Percentiles rank a stretch among this genome's conserved stretches.
Evolutionary conservation across 2,113 vertebrate species (phyloP).

Genomic region (Myrmecophaga tridactyla): DNA sequence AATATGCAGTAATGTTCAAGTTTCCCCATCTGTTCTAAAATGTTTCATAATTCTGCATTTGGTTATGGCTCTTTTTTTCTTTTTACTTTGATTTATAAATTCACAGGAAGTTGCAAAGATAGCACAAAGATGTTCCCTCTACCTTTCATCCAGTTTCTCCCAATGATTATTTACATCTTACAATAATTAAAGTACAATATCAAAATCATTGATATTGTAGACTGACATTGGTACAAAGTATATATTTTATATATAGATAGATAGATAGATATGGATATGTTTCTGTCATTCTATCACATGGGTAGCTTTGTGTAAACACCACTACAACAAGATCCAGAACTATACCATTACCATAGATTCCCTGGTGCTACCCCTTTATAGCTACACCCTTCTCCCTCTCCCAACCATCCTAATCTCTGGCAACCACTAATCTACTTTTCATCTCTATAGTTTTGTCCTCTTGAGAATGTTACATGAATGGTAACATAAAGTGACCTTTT

Average conservation of each 20-base stretch:
- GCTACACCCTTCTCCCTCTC: neutral
- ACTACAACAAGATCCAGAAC: neutral
- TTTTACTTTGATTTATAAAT: neutral
- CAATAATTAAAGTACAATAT: neutral
- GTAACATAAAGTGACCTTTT: neutral
- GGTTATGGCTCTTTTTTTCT: neutral
- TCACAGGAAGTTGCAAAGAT: constrained; percentile 26
- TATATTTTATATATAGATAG: neutral
- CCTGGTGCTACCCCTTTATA: neutral
- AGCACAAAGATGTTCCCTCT: neutral
- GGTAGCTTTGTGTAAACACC: neutral
- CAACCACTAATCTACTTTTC: neutral
- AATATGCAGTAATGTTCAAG: neutral
- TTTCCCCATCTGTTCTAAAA: constrained; percentile 18
- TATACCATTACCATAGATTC: neutral
- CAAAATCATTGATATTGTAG: constrained; percentile 19
- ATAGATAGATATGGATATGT: no score
- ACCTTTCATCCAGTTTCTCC: neutral
- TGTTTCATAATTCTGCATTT: neutral
- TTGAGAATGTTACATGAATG: neutral
- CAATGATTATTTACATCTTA: neutral
- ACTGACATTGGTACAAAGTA: neutral
- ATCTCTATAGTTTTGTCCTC: neutral
- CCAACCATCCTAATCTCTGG: neutral
- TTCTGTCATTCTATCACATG: neutral